Base-by-base conservation (phyloP, 2,797 vertebrate species). In the Oreonectes daqikongensis region DNA sequence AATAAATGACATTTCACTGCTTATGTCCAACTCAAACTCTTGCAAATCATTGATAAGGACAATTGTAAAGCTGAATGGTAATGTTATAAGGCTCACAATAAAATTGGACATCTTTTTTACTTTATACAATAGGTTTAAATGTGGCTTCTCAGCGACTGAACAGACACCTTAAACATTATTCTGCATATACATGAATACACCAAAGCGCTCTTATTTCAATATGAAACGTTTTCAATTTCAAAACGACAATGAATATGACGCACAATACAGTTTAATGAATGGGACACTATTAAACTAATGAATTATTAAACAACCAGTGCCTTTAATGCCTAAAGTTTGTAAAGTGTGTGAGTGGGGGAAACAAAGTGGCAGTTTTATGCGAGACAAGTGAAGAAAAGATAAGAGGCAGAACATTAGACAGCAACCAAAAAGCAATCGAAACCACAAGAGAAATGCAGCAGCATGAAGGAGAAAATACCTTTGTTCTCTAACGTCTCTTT, bases 251-350 rank as follows among this genome's bases (percentile, higher is more conserved):
- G 8, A 75, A 57, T 17, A 44, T 53, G 38, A 57, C 24, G 52
- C 28, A 66, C 6, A 24, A 11, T 46, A 46, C 7, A n/a, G 26
- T 75, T 55, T 80, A 80, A 89, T 88, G 85, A 87, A 66, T 69
- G 67, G n/a, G n/a, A n/a, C n/a, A n/a, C n/a, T 80, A 76, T 83
- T 72, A 78, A 59, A 40, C 48, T 78, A 69, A 53, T 87, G 75
- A 79, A 88, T 84, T 18, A 50, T 78, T 46, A 59, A 80, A 77
- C 35, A 63, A 76, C 30, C 78, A 61, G 38, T 1, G 69, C 66
- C 17, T 14, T 77, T 64, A 28, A 6, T 81, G 80, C 17, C 82
- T 82, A 81, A 59, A 83, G 57, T 78, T 85, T 78, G 4, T 55
- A 22, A 70, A 81, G 81, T 82, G 17, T n/a, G 50, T 26, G 32